Conservation (phyloP, 2,888 invertebrate genomes). For the Nomada fabriciana region DNA sequence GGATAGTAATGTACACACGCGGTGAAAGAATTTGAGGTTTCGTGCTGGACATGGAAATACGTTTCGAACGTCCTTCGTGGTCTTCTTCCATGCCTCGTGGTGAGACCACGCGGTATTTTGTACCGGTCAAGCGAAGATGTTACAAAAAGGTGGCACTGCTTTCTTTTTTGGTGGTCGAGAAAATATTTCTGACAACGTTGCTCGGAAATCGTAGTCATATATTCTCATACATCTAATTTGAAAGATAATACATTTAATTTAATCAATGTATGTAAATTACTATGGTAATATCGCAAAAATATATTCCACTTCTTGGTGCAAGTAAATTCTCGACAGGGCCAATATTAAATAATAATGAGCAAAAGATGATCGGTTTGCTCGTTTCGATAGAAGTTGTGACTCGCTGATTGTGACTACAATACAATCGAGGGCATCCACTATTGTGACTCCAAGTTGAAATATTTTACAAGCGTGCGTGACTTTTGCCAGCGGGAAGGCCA, state of each 20-base stretch:
- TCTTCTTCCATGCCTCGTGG: constrained; percentile 29
- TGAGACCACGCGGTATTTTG: constrained; percentile 31
- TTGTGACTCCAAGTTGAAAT: constrained; percentile 11
- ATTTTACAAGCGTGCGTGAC: constrained; percentile 23
- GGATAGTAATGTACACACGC: constrained; percentile 1
- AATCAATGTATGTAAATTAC: no score
- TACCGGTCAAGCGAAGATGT: constrained; percentile 16
- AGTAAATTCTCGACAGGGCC: no score
- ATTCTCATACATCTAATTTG: neutral
- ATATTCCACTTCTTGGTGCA: no score
- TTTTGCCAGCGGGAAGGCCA: constrained; percentile 43
- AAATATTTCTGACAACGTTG: constrained; percentile 11
- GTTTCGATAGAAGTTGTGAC: neutral
- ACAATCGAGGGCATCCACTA: constrained; percentile 28
- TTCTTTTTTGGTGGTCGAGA: neutral
- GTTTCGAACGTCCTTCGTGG: constrained; percentile 47
- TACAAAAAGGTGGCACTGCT: constrained; percentile 35
- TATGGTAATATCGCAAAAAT: no score
- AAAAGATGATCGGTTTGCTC: neutral
- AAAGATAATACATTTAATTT: neutral
- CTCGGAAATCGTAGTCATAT: neutral
- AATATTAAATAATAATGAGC: neutral
- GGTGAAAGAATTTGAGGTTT: constrained; percentile 57
- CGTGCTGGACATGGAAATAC: constrained; percentile 37
- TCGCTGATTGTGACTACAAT: constrained; percentile 9